Percentiles rank a stretch among this genome's conserved stretches.
phyloP scores from a whole-genome alignment of 1,140 invertebrate species.

The Drosophila saltans region DNA sequence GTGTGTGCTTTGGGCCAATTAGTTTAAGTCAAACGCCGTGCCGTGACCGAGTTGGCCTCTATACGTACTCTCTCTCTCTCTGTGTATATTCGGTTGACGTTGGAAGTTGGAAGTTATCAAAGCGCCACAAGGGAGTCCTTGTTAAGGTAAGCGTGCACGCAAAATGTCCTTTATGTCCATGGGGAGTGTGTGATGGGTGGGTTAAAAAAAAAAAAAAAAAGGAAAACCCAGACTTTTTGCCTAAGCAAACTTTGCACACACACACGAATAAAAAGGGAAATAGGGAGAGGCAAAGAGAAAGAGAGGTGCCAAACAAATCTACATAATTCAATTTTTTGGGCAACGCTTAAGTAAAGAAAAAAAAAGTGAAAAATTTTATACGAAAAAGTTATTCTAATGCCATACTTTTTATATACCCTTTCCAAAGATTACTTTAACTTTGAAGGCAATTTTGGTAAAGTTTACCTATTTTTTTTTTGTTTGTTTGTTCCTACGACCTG shows the following conservation, averaged over 20 bases:
- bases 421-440: background rate
- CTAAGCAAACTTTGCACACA: background rate
- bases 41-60: slow-evolving; percentile 1
- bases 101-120: slow-evolving; percentile 11
- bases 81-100: background rate
- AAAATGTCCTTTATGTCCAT: slow-evolving; percentile 7
- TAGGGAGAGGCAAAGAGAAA: background rate
- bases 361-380: slow-evolving; percentile 14
- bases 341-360: background rate
- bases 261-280: too few species aligned
- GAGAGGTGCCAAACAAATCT: slow-evolving; percentile 27
- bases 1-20: slow-evolving; percentile 21
- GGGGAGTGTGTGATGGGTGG: slow-evolving; percentile 1
- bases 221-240: background rate
- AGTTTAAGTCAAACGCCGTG: slow-evolving; percentile 31
- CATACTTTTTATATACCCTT: background rate
- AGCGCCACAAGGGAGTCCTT: slow-evolving; percentile 19
- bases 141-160: slow-evolving; percentile 24
- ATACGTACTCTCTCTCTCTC: background rate
- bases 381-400: slow-evolving; percentile 1
- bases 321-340: slow-evolving; percentile 40
- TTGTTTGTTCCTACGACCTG: too few species aligned
- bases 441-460: background rate
- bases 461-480: too few species aligned
- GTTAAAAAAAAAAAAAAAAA: slow-evolving; percentile 8